Conservation (phyloP, 2,888 invertebrate species). For the Xestia xanthographa region DNA sequence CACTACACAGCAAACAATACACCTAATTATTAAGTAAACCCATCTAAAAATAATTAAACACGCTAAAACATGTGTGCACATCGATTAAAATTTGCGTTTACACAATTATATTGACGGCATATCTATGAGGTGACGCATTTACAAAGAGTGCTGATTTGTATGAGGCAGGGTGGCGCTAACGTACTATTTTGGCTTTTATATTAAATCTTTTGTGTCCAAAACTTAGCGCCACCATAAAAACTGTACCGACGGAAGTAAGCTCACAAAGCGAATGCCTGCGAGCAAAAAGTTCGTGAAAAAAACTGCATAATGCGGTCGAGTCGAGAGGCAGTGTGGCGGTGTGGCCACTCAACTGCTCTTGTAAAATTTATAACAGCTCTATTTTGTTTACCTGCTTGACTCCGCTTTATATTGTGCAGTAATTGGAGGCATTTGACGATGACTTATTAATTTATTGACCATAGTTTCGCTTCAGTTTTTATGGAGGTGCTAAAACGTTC, state of each 20-base stretch:
- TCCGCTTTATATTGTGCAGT: constrained; percentile 86
- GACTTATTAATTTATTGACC: constrained; percentile 90
- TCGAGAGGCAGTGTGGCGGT: constrained; percentile 81
- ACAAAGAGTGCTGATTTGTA: constrained; percentile 39
- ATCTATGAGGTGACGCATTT: constrained; percentile 64
- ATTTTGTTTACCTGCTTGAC: constrained; percentile 90
- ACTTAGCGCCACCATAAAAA: constrained; percentile 88
- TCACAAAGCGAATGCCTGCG: constrained; percentile 88
- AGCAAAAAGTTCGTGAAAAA: constrained; percentile 86
- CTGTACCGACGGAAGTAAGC: constrained; percentile 87
- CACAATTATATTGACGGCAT: constrained; percentile 61
- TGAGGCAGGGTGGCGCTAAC: constrained; percentile 79
- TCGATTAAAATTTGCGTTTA: constrained; percentile 64
- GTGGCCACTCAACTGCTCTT: constrained; percentile 84
- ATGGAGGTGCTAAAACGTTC: constrained; percentile 88
- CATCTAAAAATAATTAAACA: constrained; percentile 59
- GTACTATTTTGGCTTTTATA: constrained; percentile 70
- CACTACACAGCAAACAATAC: constrained; percentile 57
- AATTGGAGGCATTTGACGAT: constrained; percentile 89
- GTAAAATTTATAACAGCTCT: constrained; percentile 90
- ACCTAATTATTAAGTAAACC: constrained; percentile 63
- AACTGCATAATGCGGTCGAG: constrained; percentile 87
- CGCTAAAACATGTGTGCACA: constrained; percentile 63
- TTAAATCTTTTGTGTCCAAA: constrained; percentile 82
- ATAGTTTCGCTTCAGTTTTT: constrained; percentile 86